Conservation (phyloP, 2,888 invertebrate genomes). For the Liodrosophila aerea region DNA sequence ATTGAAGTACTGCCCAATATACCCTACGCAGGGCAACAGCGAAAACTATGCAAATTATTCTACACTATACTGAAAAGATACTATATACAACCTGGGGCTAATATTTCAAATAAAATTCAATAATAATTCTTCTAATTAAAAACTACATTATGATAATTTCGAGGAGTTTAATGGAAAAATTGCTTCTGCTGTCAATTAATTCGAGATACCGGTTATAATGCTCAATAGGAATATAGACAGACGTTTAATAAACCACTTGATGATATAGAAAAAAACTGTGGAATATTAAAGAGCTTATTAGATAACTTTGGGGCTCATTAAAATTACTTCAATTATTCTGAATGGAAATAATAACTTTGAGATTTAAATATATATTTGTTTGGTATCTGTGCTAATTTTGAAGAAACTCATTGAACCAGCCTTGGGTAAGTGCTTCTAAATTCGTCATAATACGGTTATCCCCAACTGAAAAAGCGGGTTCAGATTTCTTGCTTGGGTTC, state of each 20-base stretch:
- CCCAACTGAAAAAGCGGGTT: constrained; percentile 48
- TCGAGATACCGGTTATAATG: neutral
- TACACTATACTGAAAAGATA: too few species aligned
- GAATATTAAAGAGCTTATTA: neutral
- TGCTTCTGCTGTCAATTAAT: too few species aligned
- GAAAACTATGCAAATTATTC: constrained; percentile 11
- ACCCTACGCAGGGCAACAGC: constrained; percentile 38
- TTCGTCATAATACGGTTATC: constrained; percentile 60
- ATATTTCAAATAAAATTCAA: too few species aligned
- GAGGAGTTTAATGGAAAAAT: neutral
- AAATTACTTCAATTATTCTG: too few species aligned
- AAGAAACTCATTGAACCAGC: neutral
- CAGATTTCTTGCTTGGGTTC: constrained; percentile 28
- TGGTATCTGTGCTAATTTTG: neutral
- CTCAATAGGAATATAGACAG: neutral
- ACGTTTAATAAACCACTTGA: too few species aligned
- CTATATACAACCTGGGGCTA: too few species aligned
- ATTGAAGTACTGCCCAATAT: constrained; percentile 14
- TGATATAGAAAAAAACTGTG: too few species aligned
- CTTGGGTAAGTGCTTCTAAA: constrained; percentile 44
- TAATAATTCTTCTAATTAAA: too few species aligned
- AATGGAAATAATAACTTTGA: neutral
- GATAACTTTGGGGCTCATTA: neutral
- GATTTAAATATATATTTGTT: too few species aligned
- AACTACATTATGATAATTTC: neutral